Evolutionary conservation across 1,140 invertebrate genomes (phyloP).

Genomic region (Macrosteles quadrilineatus): DNA sequence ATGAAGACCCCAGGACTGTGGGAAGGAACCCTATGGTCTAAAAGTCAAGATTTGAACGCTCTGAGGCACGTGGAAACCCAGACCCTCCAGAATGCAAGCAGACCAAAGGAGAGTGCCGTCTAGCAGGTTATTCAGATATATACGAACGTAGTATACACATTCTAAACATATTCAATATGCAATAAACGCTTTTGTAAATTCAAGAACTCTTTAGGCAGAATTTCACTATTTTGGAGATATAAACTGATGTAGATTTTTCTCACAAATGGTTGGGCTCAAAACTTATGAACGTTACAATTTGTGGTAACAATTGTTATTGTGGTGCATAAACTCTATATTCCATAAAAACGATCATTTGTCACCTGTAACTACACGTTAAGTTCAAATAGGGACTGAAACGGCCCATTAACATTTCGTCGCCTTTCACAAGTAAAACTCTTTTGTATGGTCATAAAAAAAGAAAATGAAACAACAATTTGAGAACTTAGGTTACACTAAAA

Average conservation of each 20-base stretch:
- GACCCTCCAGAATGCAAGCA: background rate
- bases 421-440: no score
- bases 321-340: no score
- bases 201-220: background rate
- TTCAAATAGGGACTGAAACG: no score
- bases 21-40: constrained; percentile 10
- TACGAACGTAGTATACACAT: background rate
- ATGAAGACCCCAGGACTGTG: constrained; percentile 17
- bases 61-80: constrained; percentile 6
- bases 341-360: background rate
- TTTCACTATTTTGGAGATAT: background rate
- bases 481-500: no score
- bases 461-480: no score
- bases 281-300: background rate
- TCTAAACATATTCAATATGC: background rate
- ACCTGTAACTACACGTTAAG: background rate
- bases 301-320: no score
- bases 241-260: background rate
- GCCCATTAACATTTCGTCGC: no score
- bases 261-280: background rate
- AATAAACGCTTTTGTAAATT: background rate
- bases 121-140: constrained; percentile 13
- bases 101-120: constrained; percentile 21
- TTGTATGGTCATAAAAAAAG: no score
- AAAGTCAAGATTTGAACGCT: constrained; percentile 1